A percentile compares a stretch with the other conserved stretches of the same genome.
phyloP scores from a whole-genome alignment of 2,113 vertebrate species.

The Bubalus kerabau region DNA sequence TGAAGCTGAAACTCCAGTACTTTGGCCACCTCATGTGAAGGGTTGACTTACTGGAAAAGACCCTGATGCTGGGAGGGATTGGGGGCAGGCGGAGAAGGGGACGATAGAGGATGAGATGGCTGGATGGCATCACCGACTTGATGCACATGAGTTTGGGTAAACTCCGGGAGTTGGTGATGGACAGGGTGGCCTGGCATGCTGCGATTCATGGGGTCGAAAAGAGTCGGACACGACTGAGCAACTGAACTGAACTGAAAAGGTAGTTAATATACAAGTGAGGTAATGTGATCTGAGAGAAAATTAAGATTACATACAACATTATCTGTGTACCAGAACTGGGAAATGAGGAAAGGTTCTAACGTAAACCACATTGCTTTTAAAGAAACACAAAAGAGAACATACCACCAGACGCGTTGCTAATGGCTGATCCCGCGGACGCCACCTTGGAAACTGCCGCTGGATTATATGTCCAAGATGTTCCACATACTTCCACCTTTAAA shows the following conservation, averaged over 20 bases:
- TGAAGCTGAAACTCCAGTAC: no score
- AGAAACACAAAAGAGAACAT: constrained; percentile 60
- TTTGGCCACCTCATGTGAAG: no score
- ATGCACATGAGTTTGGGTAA: no score
- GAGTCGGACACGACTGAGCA: no score
- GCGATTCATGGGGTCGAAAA: no score
- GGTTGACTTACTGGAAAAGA: no score
- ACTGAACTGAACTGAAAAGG: neutral
- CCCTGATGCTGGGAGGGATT: no score
- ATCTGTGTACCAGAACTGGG: neutral
- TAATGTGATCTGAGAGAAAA: neutral
- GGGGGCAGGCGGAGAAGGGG: no score
- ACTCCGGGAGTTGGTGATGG: no score
- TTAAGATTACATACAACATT: neutral
- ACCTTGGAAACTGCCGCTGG: constrained; percentile 98
- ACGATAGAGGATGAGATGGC: no score
- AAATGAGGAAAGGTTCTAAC: constrained; percentile 17
- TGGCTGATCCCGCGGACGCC: constrained; percentile 94
- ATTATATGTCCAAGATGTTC: constrained; percentile 99
- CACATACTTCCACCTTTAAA: constrained; percentile 98
- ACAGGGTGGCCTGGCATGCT: no score
- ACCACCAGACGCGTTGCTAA: constrained; percentile 98
- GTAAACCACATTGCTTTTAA: neutral
- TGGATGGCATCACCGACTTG: no score
- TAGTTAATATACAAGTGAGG: neutral